Percentiles rank a stretch among this genome's conserved stretches.
phyloP scores from a whole-genome alignment of 1,140 invertebrate genomes.

The Pantala flavescens region DNA sequence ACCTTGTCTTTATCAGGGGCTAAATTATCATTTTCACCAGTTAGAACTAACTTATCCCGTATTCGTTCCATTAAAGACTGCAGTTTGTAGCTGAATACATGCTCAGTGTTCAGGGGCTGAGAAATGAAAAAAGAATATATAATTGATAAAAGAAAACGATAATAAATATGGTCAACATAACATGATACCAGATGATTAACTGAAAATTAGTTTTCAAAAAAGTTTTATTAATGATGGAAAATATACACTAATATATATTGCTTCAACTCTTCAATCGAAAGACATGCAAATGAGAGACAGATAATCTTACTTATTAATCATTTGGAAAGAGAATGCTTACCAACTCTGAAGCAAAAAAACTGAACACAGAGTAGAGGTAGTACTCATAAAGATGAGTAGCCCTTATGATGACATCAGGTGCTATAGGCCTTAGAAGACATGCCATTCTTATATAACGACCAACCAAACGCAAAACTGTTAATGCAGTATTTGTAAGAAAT shows the following conservation, averaged over 20 bases:
- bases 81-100: conserved; percentile 53
- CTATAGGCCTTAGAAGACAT: conserved; percentile 77
- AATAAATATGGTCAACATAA: too few species aligned
- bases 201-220: too few species aligned
- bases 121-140: conserved; percentile 10
- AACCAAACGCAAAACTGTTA: conserved; percentile 85
- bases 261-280: too few species aligned
- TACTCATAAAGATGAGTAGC: conserved; percentile 94
- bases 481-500: conserved; percentile 79
- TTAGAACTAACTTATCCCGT: conserved; percentile 50
- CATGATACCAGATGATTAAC: too few species aligned
- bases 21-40: conserved; percentile 33
- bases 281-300: too few species aligned
- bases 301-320: too few species aligned
- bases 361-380: conserved; percentile 82
- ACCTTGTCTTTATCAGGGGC: conserved; percentile 21
- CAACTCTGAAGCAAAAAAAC: conserved; percentile 73
- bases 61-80: conserved; percentile 65
- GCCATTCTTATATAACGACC: conserved; percentile 93
- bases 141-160: too few species aligned
- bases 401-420: conserved; percentile 77
- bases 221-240: too few species aligned
- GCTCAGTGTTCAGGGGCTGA: conserved; percentile 37
- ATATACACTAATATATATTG: too few species aligned
- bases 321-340: conserved; percentile 36